Base-by-base conservation (phyloP, 2,113 vertebrate species). In the Chloropsis cyanopogon region DNA sequence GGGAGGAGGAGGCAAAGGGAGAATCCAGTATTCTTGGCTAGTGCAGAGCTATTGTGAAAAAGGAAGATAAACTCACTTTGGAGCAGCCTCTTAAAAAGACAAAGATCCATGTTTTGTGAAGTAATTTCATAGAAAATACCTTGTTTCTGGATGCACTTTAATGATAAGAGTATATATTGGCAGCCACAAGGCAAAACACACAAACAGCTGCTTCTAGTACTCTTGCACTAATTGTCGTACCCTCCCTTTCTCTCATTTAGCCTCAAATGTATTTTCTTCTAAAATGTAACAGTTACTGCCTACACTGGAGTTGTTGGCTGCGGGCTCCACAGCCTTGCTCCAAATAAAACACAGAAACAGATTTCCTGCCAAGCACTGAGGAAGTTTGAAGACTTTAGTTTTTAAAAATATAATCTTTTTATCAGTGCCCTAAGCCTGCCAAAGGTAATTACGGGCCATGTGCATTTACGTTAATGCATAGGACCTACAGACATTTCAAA, bases 341-440 rank as follows among this genome's bases (percentile, higher is more conserved):
- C 96, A 97, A 97, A 96, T 92, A 94, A 96, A 97, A 97, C 87
- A 97, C 69, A 97, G 94, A 69, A 97, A 96, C 49, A 91, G 90
- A 91, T 82, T 88, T 92, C 91, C 84, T 86, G 95, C 97, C 97
- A 98, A 95, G 73, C 79, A 87, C 87, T 2, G 69, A 88, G 89
- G 94, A 97, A 96, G 85, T 77, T 61, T 92, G 78, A 96, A 95
- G 94, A 76, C 63, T 90, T 94, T 2, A 86, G 90, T 94, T 95
- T 96, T 96, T 26, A 77, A 94, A 96, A 97, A 96, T 84, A 92
- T 29, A 95, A 96, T 96, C 88, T 95, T 96, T 97, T 97, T 96
- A 96, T 96, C 95, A 78, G 92, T 83, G 91, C 96, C 73, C 82
- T 84, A 46, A 96, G 94, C 53, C 86, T 97, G 96, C 96, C 95